Conservation (phyloP, 1,140 invertebrate genomes). For the Neodiprion lecontei region DNA sequence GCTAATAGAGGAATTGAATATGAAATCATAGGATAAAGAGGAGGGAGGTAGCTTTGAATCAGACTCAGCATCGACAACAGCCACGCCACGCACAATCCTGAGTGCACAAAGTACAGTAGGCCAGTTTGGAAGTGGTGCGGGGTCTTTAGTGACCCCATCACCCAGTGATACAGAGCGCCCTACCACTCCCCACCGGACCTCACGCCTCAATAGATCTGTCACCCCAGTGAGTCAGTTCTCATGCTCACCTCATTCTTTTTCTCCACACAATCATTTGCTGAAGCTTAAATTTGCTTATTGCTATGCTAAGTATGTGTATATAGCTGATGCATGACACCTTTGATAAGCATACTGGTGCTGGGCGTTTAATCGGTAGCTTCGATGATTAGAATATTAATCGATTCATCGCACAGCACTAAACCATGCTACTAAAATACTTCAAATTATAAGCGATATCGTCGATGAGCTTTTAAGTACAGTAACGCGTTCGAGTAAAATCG, state of each 20-base stretch:
- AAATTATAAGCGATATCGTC: too few relatives aligned
- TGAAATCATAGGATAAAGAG: constrained; percentile 65
- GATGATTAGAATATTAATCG: too few relatives aligned
- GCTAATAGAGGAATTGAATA: constrained; percentile 5
- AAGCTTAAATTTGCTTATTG: neutral
- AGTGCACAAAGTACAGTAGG: constrained; percentile 63
- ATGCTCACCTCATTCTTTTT: constrained; percentile 19
- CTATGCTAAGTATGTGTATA: neutral
- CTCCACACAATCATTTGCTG: neutral
- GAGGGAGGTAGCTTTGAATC: constrained; percentile 74
- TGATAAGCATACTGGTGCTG: too few relatives aligned
- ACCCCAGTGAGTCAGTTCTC: constrained; percentile 53
- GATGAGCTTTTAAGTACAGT: too few relatives aligned
- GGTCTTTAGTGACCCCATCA: constrained; percentile 47
- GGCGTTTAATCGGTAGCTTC: too few relatives aligned
- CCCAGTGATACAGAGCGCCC: constrained; percentile 63
- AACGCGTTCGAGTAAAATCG: too few relatives aligned
- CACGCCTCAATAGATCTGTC: constrained; percentile 52
- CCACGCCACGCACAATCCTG: constrained; percentile 71
- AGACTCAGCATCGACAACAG: constrained; percentile 75
- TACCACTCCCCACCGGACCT: constrained; percentile 58
- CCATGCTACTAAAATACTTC: too few relatives aligned
- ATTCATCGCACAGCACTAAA: too few relatives aligned
- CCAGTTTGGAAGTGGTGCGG: constrained; percentile 46
- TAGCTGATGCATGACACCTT: too few relatives aligned